Percentiles rank a stretch among this genome's conserved stretches.
Evolutionary conservation across 2,888 invertebrate species (phyloP).

Genomic region (Agonopterix subpropinquella): DNA sequence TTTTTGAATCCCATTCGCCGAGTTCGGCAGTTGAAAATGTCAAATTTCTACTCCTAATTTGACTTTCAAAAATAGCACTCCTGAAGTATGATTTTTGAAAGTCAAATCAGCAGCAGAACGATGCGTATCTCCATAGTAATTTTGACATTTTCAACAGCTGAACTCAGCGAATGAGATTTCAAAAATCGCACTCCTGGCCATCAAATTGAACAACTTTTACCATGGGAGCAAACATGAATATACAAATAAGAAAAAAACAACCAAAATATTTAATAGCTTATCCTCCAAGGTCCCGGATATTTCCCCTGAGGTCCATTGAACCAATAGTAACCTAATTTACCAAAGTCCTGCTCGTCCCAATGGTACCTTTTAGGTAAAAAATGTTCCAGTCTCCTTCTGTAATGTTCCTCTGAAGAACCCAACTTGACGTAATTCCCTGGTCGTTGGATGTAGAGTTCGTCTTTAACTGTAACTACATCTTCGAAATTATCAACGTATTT

Average conservation of each 20-base stretch:
- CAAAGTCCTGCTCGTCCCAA: constrained; percentile 35
- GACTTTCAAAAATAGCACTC: no score
- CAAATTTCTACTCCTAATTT: no score
- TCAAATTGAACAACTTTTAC: no score
- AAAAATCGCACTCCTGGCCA: no score
- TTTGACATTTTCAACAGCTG: no score
- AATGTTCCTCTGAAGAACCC: background rate
- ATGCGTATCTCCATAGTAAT: no score
- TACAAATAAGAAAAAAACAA: background rate
- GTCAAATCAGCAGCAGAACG: no score
- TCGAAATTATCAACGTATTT: background rate
- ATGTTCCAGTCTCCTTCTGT: constrained; percentile 18
- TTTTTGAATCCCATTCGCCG: no score
- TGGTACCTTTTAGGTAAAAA: constrained; percentile 49
- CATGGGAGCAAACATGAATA: no score
- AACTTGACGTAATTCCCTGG: background rate
- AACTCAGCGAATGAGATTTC: no score
- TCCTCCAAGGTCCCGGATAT: constrained; percentile 9
- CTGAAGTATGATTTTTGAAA: no score
- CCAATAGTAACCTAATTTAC: constrained; percentile 43
- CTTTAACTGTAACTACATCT: background rate
- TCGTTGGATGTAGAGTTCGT: constrained; percentile 1
- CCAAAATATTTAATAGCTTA: constrained; percentile 2
- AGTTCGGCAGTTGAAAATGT: no score
- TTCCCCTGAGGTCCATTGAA: constrained; percentile 40